Evolutionary conservation across 2,797 vertebrate genomes (phyloP).

Genomic region (Coregonus suidteri): DNA sequence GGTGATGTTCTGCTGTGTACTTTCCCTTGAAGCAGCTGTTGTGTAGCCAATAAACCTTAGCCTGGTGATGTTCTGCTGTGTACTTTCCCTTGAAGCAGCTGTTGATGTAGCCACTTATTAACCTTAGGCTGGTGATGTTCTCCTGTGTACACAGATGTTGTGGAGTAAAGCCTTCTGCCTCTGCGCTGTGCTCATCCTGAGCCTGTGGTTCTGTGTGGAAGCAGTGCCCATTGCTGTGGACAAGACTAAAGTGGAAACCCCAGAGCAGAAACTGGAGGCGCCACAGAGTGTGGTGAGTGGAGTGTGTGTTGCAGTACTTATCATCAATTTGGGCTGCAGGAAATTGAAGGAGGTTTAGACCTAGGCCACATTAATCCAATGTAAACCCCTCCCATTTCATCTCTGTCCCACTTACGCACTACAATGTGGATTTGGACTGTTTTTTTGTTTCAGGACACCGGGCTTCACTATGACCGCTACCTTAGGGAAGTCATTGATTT

Average conservation of each 20-base stretch:
- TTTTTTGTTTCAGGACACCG: conserved; percentile 81
- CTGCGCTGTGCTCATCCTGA: conserved; percentile 58
- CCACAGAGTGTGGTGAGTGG: conserved; percentile 82
- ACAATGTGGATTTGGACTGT: neutral
- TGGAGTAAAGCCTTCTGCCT: conserved; percentile 51
- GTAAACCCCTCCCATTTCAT: neutral
- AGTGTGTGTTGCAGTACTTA: neutral
- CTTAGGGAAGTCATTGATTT: conserved; percentile 93
- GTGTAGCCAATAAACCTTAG: too few species aligned
- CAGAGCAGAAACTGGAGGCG: conserved; percentile 71
- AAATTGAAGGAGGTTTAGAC: neutral
- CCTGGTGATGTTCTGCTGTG: too few species aligned
- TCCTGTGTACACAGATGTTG: conserved; percentile 76
- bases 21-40: neutral
- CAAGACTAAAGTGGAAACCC: conserved; percentile 79
- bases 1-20: too few species aligned
- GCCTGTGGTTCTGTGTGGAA: conserved; percentile 74
- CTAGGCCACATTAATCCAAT: neutral
- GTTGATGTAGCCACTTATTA: neutral
- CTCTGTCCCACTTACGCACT: neutral
- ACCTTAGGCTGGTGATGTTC: neutral
- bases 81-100: neutral
- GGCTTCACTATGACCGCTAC: conserved; percentile 94
- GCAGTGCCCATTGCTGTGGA: conserved; percentile 89
- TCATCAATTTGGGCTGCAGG: neutral